Percentiles rank a stretch among this genome's conserved stretches.
These are phyloP conservation scores for Astropecten irregularis DNA, from an alignment of 53 echinoderm and acorn worm species.

Conservation along the genomic window DNA sequence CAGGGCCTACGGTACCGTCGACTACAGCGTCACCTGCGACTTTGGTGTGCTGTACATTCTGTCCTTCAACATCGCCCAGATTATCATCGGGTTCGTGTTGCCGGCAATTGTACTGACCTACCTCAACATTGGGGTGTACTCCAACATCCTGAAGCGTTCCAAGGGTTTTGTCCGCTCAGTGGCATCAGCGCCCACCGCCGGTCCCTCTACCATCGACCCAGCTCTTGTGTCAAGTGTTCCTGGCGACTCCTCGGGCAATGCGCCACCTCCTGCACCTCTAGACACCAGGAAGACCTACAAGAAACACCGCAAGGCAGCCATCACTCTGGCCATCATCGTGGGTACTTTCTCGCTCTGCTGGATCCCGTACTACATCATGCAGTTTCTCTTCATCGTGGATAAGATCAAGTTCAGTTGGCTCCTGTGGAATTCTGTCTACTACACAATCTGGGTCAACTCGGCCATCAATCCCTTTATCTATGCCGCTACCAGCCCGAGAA, in stretches of 20 bases:
- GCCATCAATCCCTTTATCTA: conserved; percentile 58
- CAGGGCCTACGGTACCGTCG: not conserved
- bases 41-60: conserved; percentile 31
- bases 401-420: conserved; percentile 40
- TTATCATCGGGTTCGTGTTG: conserved; percentile 5
- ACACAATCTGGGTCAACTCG: conserved; percentile 43
- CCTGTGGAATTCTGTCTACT: conserved; percentile 44
- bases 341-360: conserved; percentile 37
- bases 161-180: conserved; percentile 16
- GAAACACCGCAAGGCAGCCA: conserved; percentile 45
- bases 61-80: conserved; percentile 30
- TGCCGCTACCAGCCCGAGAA: conserved; percentile 45
- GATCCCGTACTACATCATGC: conserved; percentile 44
- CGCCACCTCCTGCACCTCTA: no score
- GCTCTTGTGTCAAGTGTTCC: not conserved
- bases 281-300: conserved; percentile 21
- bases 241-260: not conserved
- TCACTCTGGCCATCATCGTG: conserved; percentile 48
- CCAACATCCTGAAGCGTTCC: conserved; percentile 32
- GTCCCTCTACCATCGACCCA: not conserved
- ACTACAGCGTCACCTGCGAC: conserved; percentile 50
- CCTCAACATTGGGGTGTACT: conserved; percentile 37
- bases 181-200: not conserved
- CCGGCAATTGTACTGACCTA: conserved; percentile 17
- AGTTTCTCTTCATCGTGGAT: conserved; percentile 23